Base-by-base conservation (phyloP, 2,888 invertebrate genomes). In the Gymnoscelis rufifasciata region DNA sequence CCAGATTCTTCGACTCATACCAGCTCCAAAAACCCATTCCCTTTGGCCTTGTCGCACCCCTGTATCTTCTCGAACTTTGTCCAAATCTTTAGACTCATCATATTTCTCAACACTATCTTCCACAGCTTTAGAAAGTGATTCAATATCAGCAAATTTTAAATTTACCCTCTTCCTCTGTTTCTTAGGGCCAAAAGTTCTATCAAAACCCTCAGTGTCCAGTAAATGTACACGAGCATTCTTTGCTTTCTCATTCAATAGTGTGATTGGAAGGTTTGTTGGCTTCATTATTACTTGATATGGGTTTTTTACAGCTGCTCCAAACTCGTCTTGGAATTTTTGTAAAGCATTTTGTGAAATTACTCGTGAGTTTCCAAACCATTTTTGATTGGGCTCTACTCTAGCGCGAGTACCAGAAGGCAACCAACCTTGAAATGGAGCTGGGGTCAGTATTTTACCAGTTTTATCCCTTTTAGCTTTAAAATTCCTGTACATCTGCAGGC, bases 351-450 rank as follows among this genome's bases (percentile, higher is more conserved):
- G 99, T 0, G 97, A 95, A 59, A 99, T 97, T 0, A 99, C 98
- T 54, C 98, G 91, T 0, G 99, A 98, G 76, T 99, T 99, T 10
- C 98, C 98, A 80, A 99, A 99, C 99, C 99, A 99, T 75, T 95
- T 97, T 65, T 97, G 96, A 61, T 96, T 98, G 1, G 99, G 99
- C 81, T 98, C 99, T 0, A 99, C 96, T 48, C 99, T 90, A 23
- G 98, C 97, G 71, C 94, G 92, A 0, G 96, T 93, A 14, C 99
- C 99, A 24, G 97, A 93, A 8, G 94, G 88, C 13, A 97, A 84
- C 84, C 93, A 93, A 35, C 94, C 95, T 91, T 99, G 99, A 77
- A 97, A 99, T 0, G 99, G 98, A 0, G 99, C 99, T 19, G 98
- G 95, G 27, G 93, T 93, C 35, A 98, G 83, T 43, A 99, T 97